These are phyloP conservation scores for Lobophora halterata DNA, from an alignment of 2,888 invertebrate species.

Conservation along the genomic window DNA sequence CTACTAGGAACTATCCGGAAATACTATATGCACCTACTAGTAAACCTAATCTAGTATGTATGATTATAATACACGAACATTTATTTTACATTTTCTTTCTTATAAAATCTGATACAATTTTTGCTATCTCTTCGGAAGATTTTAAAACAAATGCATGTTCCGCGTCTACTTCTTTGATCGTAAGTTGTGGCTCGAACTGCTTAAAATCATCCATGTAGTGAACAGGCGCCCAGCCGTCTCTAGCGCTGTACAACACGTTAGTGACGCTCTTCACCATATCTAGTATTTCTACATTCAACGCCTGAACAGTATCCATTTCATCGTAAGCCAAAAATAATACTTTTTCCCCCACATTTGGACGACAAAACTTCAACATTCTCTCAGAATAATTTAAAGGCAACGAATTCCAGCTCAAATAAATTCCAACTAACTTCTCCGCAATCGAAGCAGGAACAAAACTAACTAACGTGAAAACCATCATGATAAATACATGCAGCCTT, in stretches of 20 bases:
- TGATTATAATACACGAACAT: too few relatives aligned
- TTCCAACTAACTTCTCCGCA: slow-evolving; percentile 69
- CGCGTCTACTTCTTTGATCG: slow-evolving; percentile 51
- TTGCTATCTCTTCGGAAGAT: slow-evolving; percentile 80
- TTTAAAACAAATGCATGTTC: slow-evolving; percentile 91
- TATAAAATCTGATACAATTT: slow-evolving; percentile 54
- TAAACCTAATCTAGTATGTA: too few relatives aligned
- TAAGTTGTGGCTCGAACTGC: slow-evolving; percentile 50
- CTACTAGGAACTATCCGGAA: too few relatives aligned
- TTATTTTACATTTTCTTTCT: slow-evolving; percentile 30
- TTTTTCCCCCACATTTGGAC: slow-evolving; percentile 82
- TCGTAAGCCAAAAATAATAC: slow-evolving; percentile 87
- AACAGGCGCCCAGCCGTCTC: slow-evolving; percentile 92
- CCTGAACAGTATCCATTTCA: slow-evolving; percentile 89
- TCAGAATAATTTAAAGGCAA: slow-evolving; percentile 73
- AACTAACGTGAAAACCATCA: slow-evolving; percentile 66
- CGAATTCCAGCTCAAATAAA: slow-evolving; percentile 77
- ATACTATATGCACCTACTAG: too few relatives aligned
- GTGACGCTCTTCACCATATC: slow-evolving; percentile 80
- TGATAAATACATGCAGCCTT: slow-evolving; percentile 44
- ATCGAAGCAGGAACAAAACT: slow-evolving; percentile 76
- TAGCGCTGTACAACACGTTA: slow-evolving; percentile 87
- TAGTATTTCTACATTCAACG: slow-evolving; percentile 84
- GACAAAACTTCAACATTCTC: slow-evolving; percentile 78
- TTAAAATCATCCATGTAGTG: slow-evolving; percentile 84